Base-by-base conservation (phyloP, 2,113 vertebrate species). In the Megaleporinus macrocephalus region DNA sequence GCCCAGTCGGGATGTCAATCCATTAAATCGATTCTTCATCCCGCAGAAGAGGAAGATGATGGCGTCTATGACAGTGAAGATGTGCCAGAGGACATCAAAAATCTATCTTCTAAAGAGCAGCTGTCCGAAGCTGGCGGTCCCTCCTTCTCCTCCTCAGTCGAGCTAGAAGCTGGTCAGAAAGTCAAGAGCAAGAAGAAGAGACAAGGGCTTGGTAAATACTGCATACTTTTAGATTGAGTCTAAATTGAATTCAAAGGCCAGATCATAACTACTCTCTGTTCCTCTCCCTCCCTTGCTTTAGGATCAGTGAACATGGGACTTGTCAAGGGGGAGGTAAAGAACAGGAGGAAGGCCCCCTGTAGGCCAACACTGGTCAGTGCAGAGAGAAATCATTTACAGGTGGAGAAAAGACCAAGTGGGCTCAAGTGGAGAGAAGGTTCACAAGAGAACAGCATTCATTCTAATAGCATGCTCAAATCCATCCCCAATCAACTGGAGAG, bases 81-180 rank as follows among this genome's bases (percentile, higher is more conserved):
- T 0, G 94, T 91, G 27, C 90, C 91, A 0, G 85, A 89, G 78
- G 92, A 93, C 81, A 84, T 91, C 86, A 92, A 91, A 13, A 91
- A 93, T 63, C 85, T 88, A 11, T 88, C 91, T 69, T 90, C 91
- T 74, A 94, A 90, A 89, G 95, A 95, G n/a, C 72, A 92, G 0
- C 20, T 93, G 0, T 27, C 93, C 73, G 87, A 92, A 0, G 76
- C 91, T 80, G 91, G 93, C 15, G 91, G 93, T 5, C 92, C 95
- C n/a, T 96, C 95, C 1, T 94, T 94, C 0, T 95, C 94, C n/a
- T 96, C 94, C 0, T 93, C 95, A 83, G 95, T 96, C 62, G 96
- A 95, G 86, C 95, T 96, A 87, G 95, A 97, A 79, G 93, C 94
- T 83, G 95, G 96, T 66, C 96, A 96, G 88, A 98, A 96, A 90